These are phyloP conservation scores for Sciurus carolinensis DNA, from an alignment of 2,797 vertebrate species.

Conservation along the genomic window DNA sequence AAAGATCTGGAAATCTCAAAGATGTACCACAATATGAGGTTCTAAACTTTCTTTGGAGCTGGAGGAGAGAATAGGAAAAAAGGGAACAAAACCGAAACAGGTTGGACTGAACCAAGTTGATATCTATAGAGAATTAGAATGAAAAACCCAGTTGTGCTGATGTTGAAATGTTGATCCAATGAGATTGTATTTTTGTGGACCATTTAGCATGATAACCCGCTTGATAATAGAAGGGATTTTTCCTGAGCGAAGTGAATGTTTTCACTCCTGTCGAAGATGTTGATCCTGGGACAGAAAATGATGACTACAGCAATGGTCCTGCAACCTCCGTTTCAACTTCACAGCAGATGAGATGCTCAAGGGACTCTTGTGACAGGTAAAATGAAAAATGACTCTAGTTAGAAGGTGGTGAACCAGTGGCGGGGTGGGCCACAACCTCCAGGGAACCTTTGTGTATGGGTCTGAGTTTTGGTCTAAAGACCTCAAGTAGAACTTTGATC, in stretches of 20 bases:
- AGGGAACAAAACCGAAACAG: background rate
- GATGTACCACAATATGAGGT: background rate
- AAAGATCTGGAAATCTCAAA: slow-evolving; percentile 45
- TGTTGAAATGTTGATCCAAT: background rate
- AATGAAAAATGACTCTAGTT: background rate
- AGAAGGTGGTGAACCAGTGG: background rate
- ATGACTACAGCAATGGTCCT: background rate
- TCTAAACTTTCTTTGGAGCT: background rate
- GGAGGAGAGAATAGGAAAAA: background rate
- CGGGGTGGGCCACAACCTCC: background rate
- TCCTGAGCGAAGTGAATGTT: background rate
- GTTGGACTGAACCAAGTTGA: background rate
- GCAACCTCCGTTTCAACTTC: background rate
- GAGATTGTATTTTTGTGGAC: background rate
- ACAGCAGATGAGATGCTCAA: background rate
- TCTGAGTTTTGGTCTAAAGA: background rate
- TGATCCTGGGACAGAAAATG: background rate
- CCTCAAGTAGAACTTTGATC: background rate
- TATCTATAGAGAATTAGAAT: background rate
- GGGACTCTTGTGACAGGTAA: background rate
- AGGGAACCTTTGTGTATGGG: background rate
- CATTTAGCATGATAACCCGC: background rate
- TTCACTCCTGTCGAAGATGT: background rate
- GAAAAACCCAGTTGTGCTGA: background rate
- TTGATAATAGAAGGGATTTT: background rate